Base-by-base conservation (phyloP, 2,113 vertebrate species). In the Podarcis cretensis region DNA sequence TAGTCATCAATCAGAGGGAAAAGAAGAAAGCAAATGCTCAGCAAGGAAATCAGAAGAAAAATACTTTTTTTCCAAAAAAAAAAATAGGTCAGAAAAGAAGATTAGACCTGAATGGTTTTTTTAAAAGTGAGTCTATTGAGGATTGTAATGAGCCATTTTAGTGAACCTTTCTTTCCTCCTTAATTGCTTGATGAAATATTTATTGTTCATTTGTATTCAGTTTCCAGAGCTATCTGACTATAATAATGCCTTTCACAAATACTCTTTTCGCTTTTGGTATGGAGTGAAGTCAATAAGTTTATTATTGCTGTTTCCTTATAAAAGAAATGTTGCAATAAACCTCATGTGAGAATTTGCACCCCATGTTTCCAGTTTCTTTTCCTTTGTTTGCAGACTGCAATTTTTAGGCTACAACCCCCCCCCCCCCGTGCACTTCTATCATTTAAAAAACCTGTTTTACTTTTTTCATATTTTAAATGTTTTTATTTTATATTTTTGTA, bases 81-180 rank as follows among this genome's bases (percentile, higher is more conserved):
- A 48, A 76, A 93, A 35, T 92, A 87, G 83, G 87, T 94, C 82
- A 87, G 84, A 94, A 89, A 35, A 40, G 68, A 30, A 9, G 90
- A 87, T 80, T 89, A 92, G 35, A 90, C 78, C 59, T 65, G 74
- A 81, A 82, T 90, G 89, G 87, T 94, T 48, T 48, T 48, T 48
- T 48, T 75, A 87, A 89, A 94, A 87, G 65, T 9, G 89, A 89
- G 30, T 88, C 85, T 91, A 77, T 32, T 54, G 81, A 90, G 90
- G 90, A 84, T 80, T 74, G 25, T 4, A 21, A 21, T 57, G 9
- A 89, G 30, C 80, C 81, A 78, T 37, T 85, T 89, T 32, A 37
- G 73, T 9, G 75, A 4, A 1, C 85, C 6, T 32, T 86, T 87
- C 66, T 89, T 88, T 3, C 21, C 16, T 82, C 81, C 89, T 81